phyloP scores from a whole-genome alignment of 1,140 invertebrate species.

The Tetramorium alpestre region DNA sequence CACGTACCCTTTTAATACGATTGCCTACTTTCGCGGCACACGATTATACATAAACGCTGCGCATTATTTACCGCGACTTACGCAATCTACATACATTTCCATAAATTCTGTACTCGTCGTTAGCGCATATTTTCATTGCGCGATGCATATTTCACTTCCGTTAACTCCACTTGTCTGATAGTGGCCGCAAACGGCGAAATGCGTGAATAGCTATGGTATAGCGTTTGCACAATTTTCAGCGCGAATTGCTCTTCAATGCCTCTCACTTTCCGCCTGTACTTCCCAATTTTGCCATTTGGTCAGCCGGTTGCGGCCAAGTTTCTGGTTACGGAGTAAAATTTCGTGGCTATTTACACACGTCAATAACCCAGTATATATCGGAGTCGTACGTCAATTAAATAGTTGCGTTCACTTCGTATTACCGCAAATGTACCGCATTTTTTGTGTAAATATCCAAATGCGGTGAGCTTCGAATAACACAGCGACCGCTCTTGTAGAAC shows the following conservation, averaged over 20 bases:
- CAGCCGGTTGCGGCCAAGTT: slow-evolving; percentile 21
- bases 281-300: slow-evolving; percentile 58
- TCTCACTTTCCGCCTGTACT: slow-evolving; percentile 73
- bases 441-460: slow-evolving; percentile 71
- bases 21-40: background rate
- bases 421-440: slow-evolving; percentile 56
- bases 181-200: background rate
- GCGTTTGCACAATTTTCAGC: slow-evolving; percentile 53
- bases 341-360: slow-evolving; percentile 69
- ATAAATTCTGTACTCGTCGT: slow-evolving; percentile 14
- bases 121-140: slow-evolving; percentile 26
- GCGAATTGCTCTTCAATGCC: slow-evolving; percentile 48
- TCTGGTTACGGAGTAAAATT: slow-evolving; percentile 71
- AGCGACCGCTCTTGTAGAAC: slow-evolving; percentile 56
- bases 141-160: slow-evolving; percentile 32
- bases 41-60: slow-evolving; percentile 44
- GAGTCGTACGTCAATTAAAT: slow-evolving; percentile 71
- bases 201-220: slow-evolving; percentile 25
- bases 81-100: slow-evolving; percentile 38
- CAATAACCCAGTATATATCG: slow-evolving; percentile 73
- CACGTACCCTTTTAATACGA: slow-evolving; percentile 14
- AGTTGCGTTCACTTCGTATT: slow-evolving; percentile 55
- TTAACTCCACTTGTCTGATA: background rate
- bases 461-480: slow-evolving; percentile 63
- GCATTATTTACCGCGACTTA: slow-evolving; percentile 41